Percentiles rank a stretch among this genome's conserved stretches.
phyloP scores from a whole-genome alignment of 2,888 invertebrate species.

The Campoletis raptor region DNA sequence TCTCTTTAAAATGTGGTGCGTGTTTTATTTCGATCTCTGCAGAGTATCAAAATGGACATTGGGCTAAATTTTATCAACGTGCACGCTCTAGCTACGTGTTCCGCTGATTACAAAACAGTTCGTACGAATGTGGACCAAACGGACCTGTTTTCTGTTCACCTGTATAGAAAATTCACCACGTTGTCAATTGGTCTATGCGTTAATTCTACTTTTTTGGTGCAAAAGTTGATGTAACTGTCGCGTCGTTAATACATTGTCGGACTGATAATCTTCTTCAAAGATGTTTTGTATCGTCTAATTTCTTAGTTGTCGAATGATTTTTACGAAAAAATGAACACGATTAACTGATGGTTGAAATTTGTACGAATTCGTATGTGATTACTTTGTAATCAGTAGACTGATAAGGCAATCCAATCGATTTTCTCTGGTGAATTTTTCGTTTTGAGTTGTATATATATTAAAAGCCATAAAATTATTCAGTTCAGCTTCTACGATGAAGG shows the following conservation, averaged over 20 bases:
- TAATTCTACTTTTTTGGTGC: background rate
- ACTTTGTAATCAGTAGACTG: slow-evolving; percentile 20
- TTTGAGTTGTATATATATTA: background rate
- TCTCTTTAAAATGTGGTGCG: background rate
- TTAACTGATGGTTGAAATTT: background rate
- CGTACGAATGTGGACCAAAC: background rate
- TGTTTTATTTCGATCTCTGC: background rate
- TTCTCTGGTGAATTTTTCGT: slow-evolving; percentile 9
- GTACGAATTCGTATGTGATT: background rate
- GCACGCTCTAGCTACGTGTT: background rate
- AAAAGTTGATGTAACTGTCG: background rate
- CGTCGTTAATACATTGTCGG: background rate
- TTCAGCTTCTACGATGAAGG: slow-evolving; percentile 42
- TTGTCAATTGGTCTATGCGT: background rate
- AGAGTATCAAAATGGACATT: slow-evolving; percentile 7
- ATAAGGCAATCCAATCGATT: slow-evolving; percentile 22
- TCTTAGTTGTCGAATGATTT: background rate
- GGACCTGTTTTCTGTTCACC: background rate
- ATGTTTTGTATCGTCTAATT: background rate
- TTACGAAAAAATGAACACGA: background rate
- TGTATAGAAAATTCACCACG: background rate
- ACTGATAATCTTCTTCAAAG: background rate
- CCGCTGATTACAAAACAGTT: background rate
- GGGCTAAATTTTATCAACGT: background rate
- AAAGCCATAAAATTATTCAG: slow-evolving; percentile 14